phyloP scores from a whole-genome alignment of 2,797 vertebrate species.

The Myiotriccus ornatus region DNA sequence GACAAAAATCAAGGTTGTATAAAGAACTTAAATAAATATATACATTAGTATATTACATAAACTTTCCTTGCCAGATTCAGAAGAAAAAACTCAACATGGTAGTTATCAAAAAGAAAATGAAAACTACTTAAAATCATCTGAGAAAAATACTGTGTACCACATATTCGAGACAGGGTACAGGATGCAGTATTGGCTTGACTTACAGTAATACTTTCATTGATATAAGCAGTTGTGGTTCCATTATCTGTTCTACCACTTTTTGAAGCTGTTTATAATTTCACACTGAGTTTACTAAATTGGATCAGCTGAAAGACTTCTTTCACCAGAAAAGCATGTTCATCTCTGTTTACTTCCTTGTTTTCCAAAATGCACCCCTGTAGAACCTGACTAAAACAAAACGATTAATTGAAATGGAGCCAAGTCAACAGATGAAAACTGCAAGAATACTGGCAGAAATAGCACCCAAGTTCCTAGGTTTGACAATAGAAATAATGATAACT shows the following conservation, averaged over 20 bases:
- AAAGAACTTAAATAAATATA: not conserved
- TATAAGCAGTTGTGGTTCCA: not conserved
- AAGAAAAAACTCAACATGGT: not conserved
- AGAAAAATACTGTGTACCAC: not conserved
- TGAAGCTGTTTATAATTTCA: not conserved
- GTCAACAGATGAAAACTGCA: slow-evolving; percentile 21
- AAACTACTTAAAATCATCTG: not conserved
- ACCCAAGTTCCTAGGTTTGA: not conserved
- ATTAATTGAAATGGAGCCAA: slow-evolving; percentile 17
- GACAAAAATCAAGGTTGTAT: not conserved
- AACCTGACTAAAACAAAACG: slow-evolving; percentile 8
- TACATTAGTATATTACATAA: not conserved
- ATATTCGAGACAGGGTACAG: not conserved
- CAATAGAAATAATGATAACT: not conserved
- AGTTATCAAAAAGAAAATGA: not conserved
- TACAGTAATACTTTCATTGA: not conserved
- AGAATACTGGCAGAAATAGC: not conserved
- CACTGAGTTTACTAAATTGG: not conserved
- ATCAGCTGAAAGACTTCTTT: not conserved
- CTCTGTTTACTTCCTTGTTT: slow-evolving; percentile 9
- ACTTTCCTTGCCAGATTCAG: not conserved
- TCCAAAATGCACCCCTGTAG: not conserved
- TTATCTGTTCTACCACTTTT: not conserved
- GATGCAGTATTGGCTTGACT: not conserved
- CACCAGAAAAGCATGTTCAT: not conserved